Conservation (phyloP, 1,140 invertebrate genomes). For the Macrotrachela quadricornifera region DNA sequence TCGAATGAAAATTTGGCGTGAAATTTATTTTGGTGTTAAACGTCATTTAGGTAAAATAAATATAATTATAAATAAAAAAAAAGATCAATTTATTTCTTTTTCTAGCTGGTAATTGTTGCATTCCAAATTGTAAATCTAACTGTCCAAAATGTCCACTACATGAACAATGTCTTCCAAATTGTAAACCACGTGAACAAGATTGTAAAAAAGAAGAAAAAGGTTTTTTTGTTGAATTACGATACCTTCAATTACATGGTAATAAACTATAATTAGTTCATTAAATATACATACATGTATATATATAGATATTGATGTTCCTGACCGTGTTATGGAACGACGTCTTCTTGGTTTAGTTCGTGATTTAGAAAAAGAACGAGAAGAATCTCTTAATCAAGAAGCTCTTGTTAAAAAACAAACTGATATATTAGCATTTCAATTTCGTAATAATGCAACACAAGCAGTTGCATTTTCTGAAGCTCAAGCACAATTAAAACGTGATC, state of each 20-base stretch:
- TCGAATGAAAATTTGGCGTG: conserved; percentile 12
- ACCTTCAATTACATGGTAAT: conserved; percentile 15
- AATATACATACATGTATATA: no score
- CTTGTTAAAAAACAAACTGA: conserved; percentile 18
- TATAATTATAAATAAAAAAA: background rate
- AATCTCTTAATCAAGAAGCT: conserved; percentile 16
- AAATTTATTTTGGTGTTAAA: conserved; percentile 14
- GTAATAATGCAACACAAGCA: conserved; percentile 16
- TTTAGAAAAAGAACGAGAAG: conserved; percentile 16
- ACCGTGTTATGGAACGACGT: conserved; percentile 15
- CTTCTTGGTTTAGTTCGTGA: conserved; percentile 15
- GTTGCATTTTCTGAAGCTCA: conserved; percentile 12
- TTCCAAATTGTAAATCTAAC: conserved; percentile 6
- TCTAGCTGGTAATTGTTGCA: background rate
- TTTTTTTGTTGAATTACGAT: conserved; percentile 18
- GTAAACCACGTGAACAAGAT: conserved; percentile 9
- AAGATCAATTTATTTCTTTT: background rate
- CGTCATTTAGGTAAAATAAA: conserved; percentile 13
- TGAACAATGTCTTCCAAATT: conserved; percentile 13
- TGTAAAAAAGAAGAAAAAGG: conserved; percentile 16
- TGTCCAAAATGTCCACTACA: conserved; percentile 1
- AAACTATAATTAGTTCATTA: no score
- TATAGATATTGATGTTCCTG: conserved; percentile 13
- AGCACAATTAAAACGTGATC: conserved; percentile 10
- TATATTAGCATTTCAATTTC: conserved; percentile 1